Evolutionary conservation across 2,888 invertebrate genomes (phyloP).

Genomic region (Eueremaeus valkanovi): DNA sequence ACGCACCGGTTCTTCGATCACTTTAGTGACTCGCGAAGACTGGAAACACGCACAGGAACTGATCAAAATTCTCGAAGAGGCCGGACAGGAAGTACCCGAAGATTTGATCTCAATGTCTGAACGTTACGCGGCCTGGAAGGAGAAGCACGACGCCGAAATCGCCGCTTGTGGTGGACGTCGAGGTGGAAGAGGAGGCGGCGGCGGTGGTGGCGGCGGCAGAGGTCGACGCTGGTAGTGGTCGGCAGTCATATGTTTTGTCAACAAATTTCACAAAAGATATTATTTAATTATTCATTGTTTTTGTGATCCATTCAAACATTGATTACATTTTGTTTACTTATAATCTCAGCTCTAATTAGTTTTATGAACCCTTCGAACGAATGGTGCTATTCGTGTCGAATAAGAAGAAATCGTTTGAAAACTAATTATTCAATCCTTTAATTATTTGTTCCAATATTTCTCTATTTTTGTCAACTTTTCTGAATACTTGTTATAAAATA

Average conservation of each 20-base stretch:
- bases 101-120: constrained; percentile 71
- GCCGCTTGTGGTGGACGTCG: constrained; percentile 48
- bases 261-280: not conserved
- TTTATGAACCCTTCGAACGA: no score
- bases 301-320: no score
- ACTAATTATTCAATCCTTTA: no score
- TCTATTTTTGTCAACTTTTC: not conserved
- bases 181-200: not conserved
- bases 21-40: constrained; percentile 70
- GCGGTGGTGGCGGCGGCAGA: not conserved
- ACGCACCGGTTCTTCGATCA: constrained; percentile 72
- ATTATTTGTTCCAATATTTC: not conserved
- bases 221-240: not conserved
- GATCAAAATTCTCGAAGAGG: constrained; percentile 80
- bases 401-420: no score
- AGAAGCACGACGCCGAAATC: constrained; percentile 51
- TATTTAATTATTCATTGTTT: no score
- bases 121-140: constrained; percentile 66
- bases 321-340: no score
- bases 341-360: no score
- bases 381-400: no score
- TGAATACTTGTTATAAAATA: not conserved
- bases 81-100: constrained; percentile 73
- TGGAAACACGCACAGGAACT: constrained; percentile 77
- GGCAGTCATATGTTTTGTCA: not conserved